Conservation (phyloP, 1,140 invertebrate species). For the Sycobia sp. region DNA sequence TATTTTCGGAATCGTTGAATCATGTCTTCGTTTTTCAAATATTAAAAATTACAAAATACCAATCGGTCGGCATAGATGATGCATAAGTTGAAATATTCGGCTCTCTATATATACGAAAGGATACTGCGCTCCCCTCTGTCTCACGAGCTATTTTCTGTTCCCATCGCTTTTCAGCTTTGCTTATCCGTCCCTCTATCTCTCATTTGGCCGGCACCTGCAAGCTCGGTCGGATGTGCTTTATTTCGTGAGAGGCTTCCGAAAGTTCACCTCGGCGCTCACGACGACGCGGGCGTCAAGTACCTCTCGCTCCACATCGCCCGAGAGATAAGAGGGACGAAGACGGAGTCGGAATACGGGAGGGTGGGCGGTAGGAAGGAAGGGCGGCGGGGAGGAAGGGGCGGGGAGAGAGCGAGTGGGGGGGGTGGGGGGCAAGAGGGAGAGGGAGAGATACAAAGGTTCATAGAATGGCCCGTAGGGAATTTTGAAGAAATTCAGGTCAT, state of each 20-base stretch:
- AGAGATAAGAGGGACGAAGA: slow-evolving; percentile 7
- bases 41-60: too few relatives aligned
- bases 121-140: too few relatives aligned
- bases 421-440: not conserved
- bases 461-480: slow-evolving; percentile 12
- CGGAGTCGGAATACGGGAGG: not conserved
- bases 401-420: not conserved
- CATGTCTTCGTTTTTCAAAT: too few relatives aligned
- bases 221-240: slow-evolving; percentile 2
- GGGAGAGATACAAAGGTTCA: not conserved
- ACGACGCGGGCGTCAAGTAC: slow-evolving; percentile 8
- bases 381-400: not conserved
- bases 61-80: too few relatives aligned
- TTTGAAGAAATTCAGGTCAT: slow-evolving; percentile 21
- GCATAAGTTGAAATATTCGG: too few relatives aligned
- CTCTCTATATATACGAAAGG: too few relatives aligned
- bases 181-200: not conserved
- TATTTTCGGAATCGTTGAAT: too few relatives aligned
- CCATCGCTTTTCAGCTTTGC: not conserved
- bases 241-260: slow-evolving; percentile 1
- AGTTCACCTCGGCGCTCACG: not conserved
- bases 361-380: not conserved
- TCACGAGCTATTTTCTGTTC: too few relatives aligned
- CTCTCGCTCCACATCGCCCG: slow-evolving; percentile 18
- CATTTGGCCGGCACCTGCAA: not conserved